Conservation (phyloP, 2,888 invertebrate species). For the Tetranychus truncatus region DNA sequence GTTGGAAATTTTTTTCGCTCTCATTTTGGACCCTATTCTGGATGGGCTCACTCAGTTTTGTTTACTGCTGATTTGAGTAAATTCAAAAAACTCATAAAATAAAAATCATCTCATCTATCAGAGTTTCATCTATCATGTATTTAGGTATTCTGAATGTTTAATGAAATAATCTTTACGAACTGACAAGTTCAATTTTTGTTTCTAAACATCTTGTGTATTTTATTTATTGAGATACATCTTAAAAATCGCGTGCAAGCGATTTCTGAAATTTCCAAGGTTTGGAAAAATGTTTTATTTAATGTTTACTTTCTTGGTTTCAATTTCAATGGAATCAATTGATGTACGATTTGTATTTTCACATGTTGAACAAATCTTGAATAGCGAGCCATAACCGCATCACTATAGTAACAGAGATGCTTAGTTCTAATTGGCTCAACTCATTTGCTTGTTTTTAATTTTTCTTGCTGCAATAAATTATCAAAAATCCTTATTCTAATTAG, state of each 20-base stretch:
- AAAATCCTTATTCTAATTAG: not conserved
- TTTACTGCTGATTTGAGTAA: slow-evolving; percentile 56
- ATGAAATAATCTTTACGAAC: no score
- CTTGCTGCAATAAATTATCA: not conserved
- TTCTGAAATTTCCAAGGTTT: no score
- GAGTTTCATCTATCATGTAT: no score
- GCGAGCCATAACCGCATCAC: not conserved
- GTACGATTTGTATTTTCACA: no score
- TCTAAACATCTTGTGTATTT: no score
- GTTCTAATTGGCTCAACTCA: not conserved
- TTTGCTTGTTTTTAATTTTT: not conserved
- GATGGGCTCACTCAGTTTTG: slow-evolving; percentile 81
- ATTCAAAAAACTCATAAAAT: not conserved
- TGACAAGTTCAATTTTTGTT: no score
- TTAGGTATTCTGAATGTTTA: no score
- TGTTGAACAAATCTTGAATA: not conserved
- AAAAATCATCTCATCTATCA: not conserved
- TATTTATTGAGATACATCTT: no score
- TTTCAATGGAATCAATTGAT: no score
- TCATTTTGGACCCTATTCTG: slow-evolving; percentile 66
- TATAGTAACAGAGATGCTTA: not conserved
- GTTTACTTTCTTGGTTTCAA: no score
- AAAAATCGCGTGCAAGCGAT: no score
- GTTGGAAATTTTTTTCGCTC: slow-evolving; percentile 60
- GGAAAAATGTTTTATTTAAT: no score